Percentiles rank a stretch among this genome's conserved stretches.
phyloP scores from a whole-genome alignment of 2,888 invertebrate genomes.

The Andricus quercusramuli region DNA sequence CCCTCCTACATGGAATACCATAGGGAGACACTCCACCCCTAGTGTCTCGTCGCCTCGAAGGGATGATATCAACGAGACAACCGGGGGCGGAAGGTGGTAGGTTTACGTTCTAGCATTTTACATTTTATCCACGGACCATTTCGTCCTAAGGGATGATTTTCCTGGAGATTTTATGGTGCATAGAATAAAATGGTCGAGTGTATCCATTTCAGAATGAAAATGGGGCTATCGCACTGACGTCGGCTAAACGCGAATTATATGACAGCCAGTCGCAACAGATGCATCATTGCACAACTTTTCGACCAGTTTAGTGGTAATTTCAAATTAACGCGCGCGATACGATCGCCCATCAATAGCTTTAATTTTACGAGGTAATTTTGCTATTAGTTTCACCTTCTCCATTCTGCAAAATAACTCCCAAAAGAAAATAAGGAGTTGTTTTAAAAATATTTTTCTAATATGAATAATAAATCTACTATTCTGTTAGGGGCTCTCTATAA shows the following conservation, averaged over 20 bases:
- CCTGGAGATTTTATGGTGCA: conserved; percentile 61
- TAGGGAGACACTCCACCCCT: conserved; percentile 25
- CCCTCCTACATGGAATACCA: conserved; percentile 1
- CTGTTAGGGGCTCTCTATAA: too few relatives aligned
- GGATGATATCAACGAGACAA: conserved; percentile 25
- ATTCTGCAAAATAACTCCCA: not conserved
- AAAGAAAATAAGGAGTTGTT: too few relatives aligned
- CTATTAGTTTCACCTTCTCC: not conserved
- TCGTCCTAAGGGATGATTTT: conserved; percentile 65
- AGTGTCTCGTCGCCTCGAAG: conserved; percentile 35
- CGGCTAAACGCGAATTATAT: conserved; percentile 9
- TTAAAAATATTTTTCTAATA: too few relatives aligned
- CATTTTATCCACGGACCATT: conserved; percentile 62
- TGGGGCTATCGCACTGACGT: conserved; percentile 43
- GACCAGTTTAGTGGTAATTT: not conserved
- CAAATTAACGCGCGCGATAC: not conserved
- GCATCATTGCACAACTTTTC: conserved; percentile 28
- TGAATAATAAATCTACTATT: too few relatives aligned
- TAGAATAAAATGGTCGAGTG: conserved; percentile 58
- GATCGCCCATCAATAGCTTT: not conserved
- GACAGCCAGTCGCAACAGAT: not conserved
- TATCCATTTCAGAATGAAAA: conserved; percentile 56
- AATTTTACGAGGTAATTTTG: not conserved
- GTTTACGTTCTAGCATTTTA: conserved; percentile 61
- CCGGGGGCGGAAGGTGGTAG: conserved; percentile 31